These are phyloP conservation scores for Oryzias javanicus DNA, from an alignment of 2,113 vertebrate genomes.

Conservation along the genomic window DNA sequence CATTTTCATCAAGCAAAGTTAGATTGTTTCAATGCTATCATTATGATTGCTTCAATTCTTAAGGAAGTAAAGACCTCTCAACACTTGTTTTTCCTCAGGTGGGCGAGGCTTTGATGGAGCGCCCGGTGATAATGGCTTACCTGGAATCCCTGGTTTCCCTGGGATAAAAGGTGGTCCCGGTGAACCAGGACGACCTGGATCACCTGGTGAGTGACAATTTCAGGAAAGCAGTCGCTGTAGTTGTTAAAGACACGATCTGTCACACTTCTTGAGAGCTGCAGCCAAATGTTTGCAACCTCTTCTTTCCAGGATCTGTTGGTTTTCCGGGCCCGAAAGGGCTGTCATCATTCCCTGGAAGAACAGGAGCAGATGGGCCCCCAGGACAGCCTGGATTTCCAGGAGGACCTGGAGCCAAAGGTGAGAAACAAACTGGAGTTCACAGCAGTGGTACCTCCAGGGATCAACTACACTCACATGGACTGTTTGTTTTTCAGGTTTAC, in stretches of 20 bases:
- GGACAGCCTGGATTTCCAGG: conserved; percentile 77
- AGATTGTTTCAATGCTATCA: neutral
- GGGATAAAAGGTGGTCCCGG: conserved; percentile 83
- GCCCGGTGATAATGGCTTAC: conserved; percentile 80
- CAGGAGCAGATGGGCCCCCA: conserved; percentile 76
- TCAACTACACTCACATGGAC: neutral
- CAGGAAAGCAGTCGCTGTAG: neutral
- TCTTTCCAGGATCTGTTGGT: conserved; percentile 78
- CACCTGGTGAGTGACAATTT: conserved; percentile 73
- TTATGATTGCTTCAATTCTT: neutral
- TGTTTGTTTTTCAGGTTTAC: conserved; percentile 74
- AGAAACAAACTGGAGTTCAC: neutral
- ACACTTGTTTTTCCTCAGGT: conserved; percentile 70
- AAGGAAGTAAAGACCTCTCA: neutral
- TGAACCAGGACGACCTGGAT: conserved; percentile 81
- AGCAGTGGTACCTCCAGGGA: neutral
- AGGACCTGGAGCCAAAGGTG: conserved; percentile 83
- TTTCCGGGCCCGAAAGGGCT: conserved; percentile 78
- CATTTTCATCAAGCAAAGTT: neutral
- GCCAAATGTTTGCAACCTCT: no score
- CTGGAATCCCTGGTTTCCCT: conserved; percentile 77
- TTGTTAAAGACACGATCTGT: no score
- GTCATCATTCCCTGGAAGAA: conserved; percentile 78
- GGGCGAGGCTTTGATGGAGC: conserved; percentile 73
- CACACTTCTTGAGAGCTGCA: no score